These are phyloP conservation scores for Agraylea sexmaculata DNA, from an alignment of 1,140 invertebrate genomes.

Conservation along the genomic window DNA sequence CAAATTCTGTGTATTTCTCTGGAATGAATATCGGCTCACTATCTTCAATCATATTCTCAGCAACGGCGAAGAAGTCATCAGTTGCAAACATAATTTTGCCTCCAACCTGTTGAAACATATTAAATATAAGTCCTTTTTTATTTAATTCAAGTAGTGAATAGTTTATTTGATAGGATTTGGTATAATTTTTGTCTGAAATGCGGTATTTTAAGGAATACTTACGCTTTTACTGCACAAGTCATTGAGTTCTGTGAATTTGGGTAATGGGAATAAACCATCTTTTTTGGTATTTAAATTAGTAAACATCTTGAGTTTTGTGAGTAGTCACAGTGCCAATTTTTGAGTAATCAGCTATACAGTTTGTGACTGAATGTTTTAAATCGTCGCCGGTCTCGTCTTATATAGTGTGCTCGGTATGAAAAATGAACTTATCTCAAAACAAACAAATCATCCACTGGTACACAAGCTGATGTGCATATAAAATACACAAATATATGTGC, in stretches of 20 bases:
- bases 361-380: no score
- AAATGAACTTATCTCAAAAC: no score
- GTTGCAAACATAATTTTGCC: constrained; percentile 50
- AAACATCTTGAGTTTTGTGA: no score
- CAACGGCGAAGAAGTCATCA: constrained; percentile 55
- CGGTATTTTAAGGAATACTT: constrained; percentile 4
- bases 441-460: no score
- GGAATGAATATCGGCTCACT: constrained; percentile 44
- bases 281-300: no score
- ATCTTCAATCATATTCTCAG: constrained; percentile 50
- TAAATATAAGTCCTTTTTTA: neutral
- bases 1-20: constrained; percentile 49
- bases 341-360: no score
- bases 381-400: no score
- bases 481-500: no score
- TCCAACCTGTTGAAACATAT: constrained; percentile 35
- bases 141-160: neutral
- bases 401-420: no score
- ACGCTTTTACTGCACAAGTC: constrained; percentile 18
- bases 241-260: constrained; percentile 19
- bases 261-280: no score
- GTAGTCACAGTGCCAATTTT: no score
- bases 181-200: neutral
- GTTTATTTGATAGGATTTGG: neutral
- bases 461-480: no score